phyloP scores from a whole-genome alignment of 2,113 vertebrate genomes.

The Emydocephalus ijimae region DNA sequence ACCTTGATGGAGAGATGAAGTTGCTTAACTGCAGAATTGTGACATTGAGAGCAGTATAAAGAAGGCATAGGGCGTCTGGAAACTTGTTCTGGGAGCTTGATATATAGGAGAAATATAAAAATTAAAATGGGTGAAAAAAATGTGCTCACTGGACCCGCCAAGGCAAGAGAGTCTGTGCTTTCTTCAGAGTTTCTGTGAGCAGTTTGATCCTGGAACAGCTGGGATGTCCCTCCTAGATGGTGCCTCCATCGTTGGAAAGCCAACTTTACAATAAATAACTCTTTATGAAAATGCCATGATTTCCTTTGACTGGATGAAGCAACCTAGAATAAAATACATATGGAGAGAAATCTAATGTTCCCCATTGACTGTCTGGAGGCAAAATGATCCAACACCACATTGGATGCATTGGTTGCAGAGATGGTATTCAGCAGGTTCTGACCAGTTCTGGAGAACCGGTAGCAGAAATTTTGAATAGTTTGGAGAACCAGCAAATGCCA shows the following conservation, averaged over 20 bases:
- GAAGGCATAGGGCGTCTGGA: neutral
- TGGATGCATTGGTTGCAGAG: neutral
- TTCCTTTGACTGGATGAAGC: neutral
- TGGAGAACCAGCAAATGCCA: too few species aligned
- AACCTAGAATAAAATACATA: neutral
- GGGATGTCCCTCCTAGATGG: neutral
- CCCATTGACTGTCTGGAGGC: neutral
- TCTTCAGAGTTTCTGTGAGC: neutral
- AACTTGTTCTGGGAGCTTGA: neutral
- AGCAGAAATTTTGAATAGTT: too few species aligned
- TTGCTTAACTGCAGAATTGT: neutral
- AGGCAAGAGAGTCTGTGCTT: neutral
- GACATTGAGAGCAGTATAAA: neutral
- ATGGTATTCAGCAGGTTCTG: too few species aligned
- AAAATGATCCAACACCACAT: neutral
- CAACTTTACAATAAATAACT: neutral
- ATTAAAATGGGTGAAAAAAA: neutral
- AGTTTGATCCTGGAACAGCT: neutral
- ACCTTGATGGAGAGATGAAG: neutral
- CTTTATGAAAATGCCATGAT: neutral
- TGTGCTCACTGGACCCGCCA: neutral
- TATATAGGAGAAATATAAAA: neutral
- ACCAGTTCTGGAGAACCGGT: too few species aligned
- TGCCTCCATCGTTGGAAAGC: neutral
- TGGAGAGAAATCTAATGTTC: neutral